These are phyloP conservation scores for Lasioglossum villosulum DNA, from an alignment of 2,888 invertebrate genomes.

Conservation along the genomic window DNA sequence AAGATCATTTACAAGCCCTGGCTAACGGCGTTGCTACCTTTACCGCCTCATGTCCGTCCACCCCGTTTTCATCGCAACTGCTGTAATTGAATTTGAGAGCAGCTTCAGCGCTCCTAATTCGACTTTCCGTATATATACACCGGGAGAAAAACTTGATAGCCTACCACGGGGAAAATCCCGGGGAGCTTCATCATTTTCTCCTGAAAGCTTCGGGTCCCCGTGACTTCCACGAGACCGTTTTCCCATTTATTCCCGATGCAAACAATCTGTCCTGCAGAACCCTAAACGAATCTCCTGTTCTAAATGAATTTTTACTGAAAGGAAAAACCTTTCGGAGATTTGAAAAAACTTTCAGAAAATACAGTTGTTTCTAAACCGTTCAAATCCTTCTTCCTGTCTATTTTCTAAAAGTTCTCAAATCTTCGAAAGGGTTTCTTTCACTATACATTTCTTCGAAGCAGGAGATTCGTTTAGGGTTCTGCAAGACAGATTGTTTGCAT, in stretches of 20 bases:
- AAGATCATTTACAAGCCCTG: slow-evolving; percentile 69
- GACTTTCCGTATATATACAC: slow-evolving; percentile 22
- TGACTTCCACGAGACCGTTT: background rate
- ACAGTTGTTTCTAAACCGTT: no score
- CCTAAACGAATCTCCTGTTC: background rate
- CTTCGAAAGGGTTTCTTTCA: background rate
- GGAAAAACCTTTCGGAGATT: background rate
- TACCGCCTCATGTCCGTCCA: slow-evolving; percentile 34
- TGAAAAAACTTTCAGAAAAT: background rate
- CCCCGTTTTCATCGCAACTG: slow-evolving; percentile 42
- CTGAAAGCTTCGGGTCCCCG: background rate
- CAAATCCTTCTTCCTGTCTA: no score
- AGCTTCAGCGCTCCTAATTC: slow-evolving; percentile 43
- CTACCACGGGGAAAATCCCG: background rate
- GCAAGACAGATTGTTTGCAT: background rate
- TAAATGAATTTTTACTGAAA: background rate
- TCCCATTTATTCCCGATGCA: background rate
- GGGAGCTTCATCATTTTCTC: background rate
- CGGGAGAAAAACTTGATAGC: slow-evolving; percentile 18
- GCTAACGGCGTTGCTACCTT: slow-evolving; percentile 40
- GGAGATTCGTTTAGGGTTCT: background rate
- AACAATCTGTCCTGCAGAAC: background rate
- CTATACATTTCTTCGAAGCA: background rate
- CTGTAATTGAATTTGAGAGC: slow-evolving; percentile 69
- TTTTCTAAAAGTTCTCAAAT: background rate